Base-by-base conservation (phyloP, 2,888 invertebrate species). In the Callimorpha dominula region DNA sequence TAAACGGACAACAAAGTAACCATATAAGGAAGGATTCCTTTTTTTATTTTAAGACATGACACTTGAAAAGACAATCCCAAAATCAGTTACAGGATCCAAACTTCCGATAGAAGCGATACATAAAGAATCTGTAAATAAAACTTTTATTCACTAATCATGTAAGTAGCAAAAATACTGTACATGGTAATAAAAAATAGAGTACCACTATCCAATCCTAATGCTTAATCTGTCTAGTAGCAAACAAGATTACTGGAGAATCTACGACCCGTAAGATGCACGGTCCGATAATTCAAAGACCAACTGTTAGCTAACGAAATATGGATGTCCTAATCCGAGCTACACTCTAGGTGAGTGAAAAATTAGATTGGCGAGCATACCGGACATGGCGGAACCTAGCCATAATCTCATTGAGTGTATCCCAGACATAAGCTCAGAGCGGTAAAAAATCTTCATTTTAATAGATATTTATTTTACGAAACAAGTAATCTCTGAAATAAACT, bases 291-390 rank as follows among this genome's bases (percentile, higher is more conserved):
- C 57, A 68, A 46, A 62, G 57, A 81, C 78, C 79, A 81, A 75
- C 68, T 68, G 52, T 43, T 31, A 70, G 74, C 80, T 85, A 87
- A 86, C 83, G 81, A 81, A 86, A 87, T 86, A 87, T 84, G 76
- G 80, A 70, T 70, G 72, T 60, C 70, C 64, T 86, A 85, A 86
- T 85, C 83, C 82, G 54, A 71, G 75, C 68, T 76, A 82, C 77
- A 77, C 75, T 69, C 50, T 67, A 86, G 86, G 83, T 85, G 86
- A 88, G 88, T 87, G 86, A 87, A 88, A 89, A 89, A 89, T 89
- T 89, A 86, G 88, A 87, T 89, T 87, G 86, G 73, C 71, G 83
- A 79, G 83, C 73, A 74, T 78, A 76, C 76, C 76, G 85, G 84
- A 84, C 87, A 77, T 71, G 75, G 83, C 78, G 76, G 82, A 81